Evolutionary conservation across 2,113 vertebrate genomes (phyloP).

Genomic region (Alectura lathami): DNA sequence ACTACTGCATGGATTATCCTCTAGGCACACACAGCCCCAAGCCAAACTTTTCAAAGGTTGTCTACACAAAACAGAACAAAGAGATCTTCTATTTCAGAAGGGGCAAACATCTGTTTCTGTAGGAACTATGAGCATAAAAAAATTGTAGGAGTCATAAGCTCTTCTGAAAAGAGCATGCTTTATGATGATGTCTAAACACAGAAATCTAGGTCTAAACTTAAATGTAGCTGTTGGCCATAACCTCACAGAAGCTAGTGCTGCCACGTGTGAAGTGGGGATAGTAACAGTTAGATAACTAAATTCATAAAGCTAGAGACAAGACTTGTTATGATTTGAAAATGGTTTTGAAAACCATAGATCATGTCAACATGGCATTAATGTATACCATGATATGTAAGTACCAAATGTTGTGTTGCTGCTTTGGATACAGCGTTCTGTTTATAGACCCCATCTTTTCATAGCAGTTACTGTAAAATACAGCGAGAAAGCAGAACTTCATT

Average conservation of each 20-base stretch:
- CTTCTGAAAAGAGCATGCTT: not conserved
- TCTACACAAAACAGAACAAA: not conserved
- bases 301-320: not conserved
- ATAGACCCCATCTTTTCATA: conserved; percentile 52
- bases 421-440: conserved; percentile 59
- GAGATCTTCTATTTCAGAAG: not conserved
- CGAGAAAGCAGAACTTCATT: conserved; percentile 49
- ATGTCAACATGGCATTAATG: conserved; percentile 16
- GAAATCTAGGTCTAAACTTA: not conserved
- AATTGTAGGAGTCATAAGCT: not conserved
- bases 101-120: not conserved
- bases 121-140: not conserved
- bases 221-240: not conserved
- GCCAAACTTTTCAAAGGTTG: not conserved
- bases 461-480: conserved; percentile 55
- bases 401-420: conserved; percentile 58
- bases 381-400: conserved; percentile 51
- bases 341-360: not conserved
- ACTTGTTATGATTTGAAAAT: not conserved
- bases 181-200: not conserved
- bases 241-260: not conserved
- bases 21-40: not conserved
- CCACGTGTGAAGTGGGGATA: not conserved
- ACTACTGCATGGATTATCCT: not conserved
- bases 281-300: not conserved